Percentiles rank a stretch among this genome's conserved stretches.
These are phyloP conservation scores for Junonia oenone DNA, from an alignment of 2,888 invertebrate species.

Conservation along the genomic window DNA sequence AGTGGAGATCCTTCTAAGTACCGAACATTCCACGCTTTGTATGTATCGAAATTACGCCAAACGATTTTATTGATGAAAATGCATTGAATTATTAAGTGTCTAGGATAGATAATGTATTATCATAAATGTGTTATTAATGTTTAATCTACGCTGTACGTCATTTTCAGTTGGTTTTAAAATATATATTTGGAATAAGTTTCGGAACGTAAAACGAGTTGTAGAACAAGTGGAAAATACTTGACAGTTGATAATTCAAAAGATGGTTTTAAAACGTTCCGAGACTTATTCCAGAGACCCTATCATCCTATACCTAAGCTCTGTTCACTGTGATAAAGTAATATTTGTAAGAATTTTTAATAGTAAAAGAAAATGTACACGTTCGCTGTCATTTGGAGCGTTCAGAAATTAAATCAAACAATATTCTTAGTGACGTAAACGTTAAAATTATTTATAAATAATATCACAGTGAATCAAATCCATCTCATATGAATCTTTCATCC, in stretches of 20 bases:
- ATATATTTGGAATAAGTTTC: slow-evolving; percentile 13
- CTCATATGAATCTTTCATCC: slow-evolving; percentile 11
- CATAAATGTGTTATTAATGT: slow-evolving; percentile 24
- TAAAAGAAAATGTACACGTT: slow-evolving; percentile 14
- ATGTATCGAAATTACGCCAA: slow-evolving; percentile 37
- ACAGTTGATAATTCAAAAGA: background rate
- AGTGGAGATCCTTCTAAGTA: slow-evolving; percentile 3
- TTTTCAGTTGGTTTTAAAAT: slow-evolving; percentile 5
- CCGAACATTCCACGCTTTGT: slow-evolving; percentile 50
- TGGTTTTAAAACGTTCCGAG: background rate
- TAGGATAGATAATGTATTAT: slow-evolving; percentile 22
- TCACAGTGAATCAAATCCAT: slow-evolving; percentile 51
- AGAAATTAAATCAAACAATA: background rate
- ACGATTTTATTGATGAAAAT: slow-evolving; percentile 26
- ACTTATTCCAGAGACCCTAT: slow-evolving; percentile 25
- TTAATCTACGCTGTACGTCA: slow-evolving; percentile 8
- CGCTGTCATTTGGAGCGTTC: background rate
- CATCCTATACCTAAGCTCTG: slow-evolving; percentile 42
- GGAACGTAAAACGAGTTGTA: too few relatives aligned
- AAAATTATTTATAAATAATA: slow-evolving; percentile 30
- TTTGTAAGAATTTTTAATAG: slow-evolving; percentile 22
- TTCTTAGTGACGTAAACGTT: background rate
- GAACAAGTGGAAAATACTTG: background rate
- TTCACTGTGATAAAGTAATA: slow-evolving; percentile 62
- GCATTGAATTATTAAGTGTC: slow-evolving; percentile 24